Percentiles rank a stretch among this genome's conserved stretches.
These are phyloP conservation scores for Polyommatus icarus DNA, from an alignment of 2,888 invertebrate genomes.

Conservation along the genomic window DNA sequence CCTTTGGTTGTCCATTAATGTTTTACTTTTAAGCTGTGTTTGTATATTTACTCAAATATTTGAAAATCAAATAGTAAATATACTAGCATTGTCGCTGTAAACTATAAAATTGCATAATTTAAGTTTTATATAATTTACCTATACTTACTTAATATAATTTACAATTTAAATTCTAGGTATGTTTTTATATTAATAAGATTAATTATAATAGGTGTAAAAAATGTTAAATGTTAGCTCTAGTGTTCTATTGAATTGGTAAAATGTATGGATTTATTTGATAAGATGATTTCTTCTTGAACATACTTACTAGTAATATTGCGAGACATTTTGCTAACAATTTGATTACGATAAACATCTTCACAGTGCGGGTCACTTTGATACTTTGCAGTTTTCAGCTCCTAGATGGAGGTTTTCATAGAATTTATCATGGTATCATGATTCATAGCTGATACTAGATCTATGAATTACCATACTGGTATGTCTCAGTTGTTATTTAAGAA, in stretches of 20 bases:
- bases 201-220: constrained; percentile 25
- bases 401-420: neutral
- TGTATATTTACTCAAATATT: neutral
- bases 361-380: neutral
- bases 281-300: constrained; percentile 10
- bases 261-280: constrained; percentile 6
- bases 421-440: neutral
- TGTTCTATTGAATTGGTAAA: constrained; percentile 15
- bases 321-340: neutral
- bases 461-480: neutral
- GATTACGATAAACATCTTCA: neutral
- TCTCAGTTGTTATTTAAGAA: neutral
- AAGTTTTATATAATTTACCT: constrained; percentile 22
- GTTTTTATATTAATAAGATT: constrained; percentile 28
- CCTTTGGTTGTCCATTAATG: neutral
- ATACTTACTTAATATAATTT: constrained; percentile 4
- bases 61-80: neutral
- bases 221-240: constrained; percentile 18
- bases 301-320: neutral
- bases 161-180: constrained; percentile 11
- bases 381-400: neutral
- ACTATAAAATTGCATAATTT: neutral
- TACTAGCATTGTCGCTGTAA: neutral
- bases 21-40: neutral
- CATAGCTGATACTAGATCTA: too few species aligned